Conservation (phyloP, 2,113 vertebrate genomes). For the Syngnathus scovelli region DNA sequence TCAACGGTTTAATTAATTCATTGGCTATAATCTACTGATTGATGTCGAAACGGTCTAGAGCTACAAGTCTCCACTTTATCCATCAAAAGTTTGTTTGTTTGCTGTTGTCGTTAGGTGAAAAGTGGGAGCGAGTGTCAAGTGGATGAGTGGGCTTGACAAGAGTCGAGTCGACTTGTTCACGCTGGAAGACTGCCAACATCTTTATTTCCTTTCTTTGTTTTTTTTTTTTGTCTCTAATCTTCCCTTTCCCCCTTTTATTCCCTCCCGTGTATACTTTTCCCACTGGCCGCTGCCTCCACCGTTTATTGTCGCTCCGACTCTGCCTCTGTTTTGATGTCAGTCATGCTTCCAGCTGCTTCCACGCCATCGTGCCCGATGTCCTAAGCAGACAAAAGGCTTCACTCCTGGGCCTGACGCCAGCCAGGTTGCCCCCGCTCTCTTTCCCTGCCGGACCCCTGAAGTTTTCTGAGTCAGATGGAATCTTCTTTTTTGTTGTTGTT, state of each 20-base stretch:
- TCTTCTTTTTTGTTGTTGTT: slow-evolving; percentile 12
- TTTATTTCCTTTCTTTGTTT: slow-evolving; percentile 14
- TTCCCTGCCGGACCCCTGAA: slow-evolving; percentile 35
- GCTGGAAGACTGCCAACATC: slow-evolving; percentile 24
- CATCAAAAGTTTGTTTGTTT: slow-evolving; percentile 59
- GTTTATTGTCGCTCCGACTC: slow-evolving; percentile 27
- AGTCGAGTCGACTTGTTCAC: slow-evolving; percentile 44
- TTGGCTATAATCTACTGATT: neutral
- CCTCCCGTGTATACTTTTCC: slow-evolving; percentile 55
- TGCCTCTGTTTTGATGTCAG: slow-evolving; percentile 32
- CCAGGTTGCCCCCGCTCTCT: slow-evolving; percentile 53
- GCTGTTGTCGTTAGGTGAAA: slow-evolving; percentile 42
- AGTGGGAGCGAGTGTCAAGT: slow-evolving; percentile 42
- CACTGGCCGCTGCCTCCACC: slow-evolving; percentile 38
- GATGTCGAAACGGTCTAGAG: slow-evolving; percentile 20
- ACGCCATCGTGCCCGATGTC: slow-evolving; percentile 46
- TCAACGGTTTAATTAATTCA: neutral
- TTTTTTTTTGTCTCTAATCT: slow-evolving; percentile 3
- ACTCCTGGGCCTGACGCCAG: slow-evolving; percentile 55
- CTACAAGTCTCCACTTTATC: slow-evolving; percentile 26
- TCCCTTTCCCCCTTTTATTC: slow-evolving; percentile 12
- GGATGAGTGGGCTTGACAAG: slow-evolving; percentile 32
- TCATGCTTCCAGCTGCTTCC: slow-evolving; percentile 47
- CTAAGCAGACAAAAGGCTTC: slow-evolving; percentile 51
- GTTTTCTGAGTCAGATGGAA: slow-evolving; percentile 49